Conservation (phyloP, 2,113 vertebrate species). For the Puntigrus tetrazona region DNA sequence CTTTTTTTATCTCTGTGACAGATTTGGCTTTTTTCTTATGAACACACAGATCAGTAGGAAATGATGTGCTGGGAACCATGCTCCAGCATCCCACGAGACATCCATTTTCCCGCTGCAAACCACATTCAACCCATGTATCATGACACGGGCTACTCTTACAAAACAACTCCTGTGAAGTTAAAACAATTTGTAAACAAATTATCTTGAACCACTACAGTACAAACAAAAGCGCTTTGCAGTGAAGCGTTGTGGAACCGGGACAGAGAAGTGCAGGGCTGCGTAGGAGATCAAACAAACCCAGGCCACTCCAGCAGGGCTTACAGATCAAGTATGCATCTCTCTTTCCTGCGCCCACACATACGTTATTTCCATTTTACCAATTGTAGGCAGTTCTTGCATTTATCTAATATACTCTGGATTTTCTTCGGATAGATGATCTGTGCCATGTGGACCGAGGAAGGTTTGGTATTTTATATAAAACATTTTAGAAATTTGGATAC, state of each 20-base stretch:
- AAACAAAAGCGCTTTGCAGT: constrained; percentile 2
- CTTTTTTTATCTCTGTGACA: neutral
- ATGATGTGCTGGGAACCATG: neutral
- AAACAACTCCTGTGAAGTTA: neutral
- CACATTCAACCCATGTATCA: neutral
- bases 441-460: neutral
- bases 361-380: constrained; percentile 41
- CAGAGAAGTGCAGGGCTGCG: neutral
- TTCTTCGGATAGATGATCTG: neutral
- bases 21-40: neutral
- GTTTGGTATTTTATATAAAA: neutral
- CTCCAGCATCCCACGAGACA: neutral
- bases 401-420: neutral
- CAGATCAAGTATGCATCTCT: constrained; percentile 50
- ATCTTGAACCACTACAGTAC: neutral
- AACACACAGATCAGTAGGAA: neutral
- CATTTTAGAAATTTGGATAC: neutral
- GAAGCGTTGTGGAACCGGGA: neutral
- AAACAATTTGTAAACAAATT: neutral
- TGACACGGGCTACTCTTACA: neutral
- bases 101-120: neutral
- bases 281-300: constrained; percentile 55
- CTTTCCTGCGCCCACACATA: constrained; percentile 36
- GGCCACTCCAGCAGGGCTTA: constrained; percentile 46
- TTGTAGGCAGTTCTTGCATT: neutral